Conservation (phyloP, 1,140 invertebrate species). For the Oreohelix idahoensis region DNA sequence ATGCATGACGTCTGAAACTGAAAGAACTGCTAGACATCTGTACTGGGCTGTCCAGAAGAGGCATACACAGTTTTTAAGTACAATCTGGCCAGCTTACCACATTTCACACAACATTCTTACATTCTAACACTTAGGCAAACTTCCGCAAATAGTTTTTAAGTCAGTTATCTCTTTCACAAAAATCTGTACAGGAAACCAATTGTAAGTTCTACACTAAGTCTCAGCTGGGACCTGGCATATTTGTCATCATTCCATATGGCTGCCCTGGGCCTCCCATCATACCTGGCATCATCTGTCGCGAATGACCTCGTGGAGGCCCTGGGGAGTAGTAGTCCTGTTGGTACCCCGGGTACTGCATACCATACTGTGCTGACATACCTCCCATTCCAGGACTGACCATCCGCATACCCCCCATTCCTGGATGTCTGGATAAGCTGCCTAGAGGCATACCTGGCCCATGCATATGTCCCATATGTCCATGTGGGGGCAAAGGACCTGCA, state of each 20-base stretch:
- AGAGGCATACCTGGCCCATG: constrained; percentile 30
- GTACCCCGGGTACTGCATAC: constrained; percentile 36
- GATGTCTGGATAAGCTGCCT: constrained; percentile 19
- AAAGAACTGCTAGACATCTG: too few species aligned
- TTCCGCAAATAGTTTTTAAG: too few species aligned
- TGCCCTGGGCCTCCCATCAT: constrained; percentile 36
- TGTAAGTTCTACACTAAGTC: background rate
- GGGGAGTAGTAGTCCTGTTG: constrained; percentile 24
- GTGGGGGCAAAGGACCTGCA: constrained; percentile 9
- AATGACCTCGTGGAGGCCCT: constrained; percentile 8
- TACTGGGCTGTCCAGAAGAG: too few species aligned
- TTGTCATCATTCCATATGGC: constrained; percentile 26
- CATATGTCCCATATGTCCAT: constrained; percentile 16
- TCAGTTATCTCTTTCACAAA: too few species aligned
- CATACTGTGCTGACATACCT: constrained; percentile 31
- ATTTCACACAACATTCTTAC: too few species aligned
- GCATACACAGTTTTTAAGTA: too few species aligned
- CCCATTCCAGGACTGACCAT: constrained; percentile 27
- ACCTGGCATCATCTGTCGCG: constrained; percentile 31
- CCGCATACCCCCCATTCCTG: constrained; percentile 24
- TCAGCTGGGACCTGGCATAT: constrained; percentile 37
- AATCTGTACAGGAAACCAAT: too few species aligned
- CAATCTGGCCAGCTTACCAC: too few species aligned
- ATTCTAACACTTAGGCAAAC: too few species aligned
- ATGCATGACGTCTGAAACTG: too few species aligned